A percentile compares a stretch with the other conserved stretches of the same genome.
Evolutionary conservation across 2,797 vertebrate species (phyloP).

Genomic region (Cygnus olor): DNA sequence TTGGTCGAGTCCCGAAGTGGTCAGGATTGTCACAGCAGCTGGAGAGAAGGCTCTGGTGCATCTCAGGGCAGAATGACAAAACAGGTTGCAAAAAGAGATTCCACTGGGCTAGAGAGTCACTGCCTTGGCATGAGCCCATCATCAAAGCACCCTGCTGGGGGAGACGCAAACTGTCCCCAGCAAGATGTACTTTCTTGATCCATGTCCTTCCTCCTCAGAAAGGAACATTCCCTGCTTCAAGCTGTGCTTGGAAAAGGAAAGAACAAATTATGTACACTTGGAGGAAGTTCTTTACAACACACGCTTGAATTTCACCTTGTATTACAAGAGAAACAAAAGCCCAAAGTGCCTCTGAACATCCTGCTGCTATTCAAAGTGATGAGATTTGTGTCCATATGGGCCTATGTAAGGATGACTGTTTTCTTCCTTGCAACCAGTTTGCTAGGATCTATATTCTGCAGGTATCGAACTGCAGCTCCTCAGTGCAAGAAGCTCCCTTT

Average conservation of each 20-base stretch:
- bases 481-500: rapidly evolving
- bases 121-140: not conserved
- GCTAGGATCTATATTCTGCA: not conserved
- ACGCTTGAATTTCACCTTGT: not conserved
- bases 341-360: not conserved
- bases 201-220: not conserved
- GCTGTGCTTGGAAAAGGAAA: not conserved
- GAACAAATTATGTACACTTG: not conserved
- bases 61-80: not conserved
- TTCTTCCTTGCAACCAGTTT: not conserved
- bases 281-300: not conserved
- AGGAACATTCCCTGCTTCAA: not conserved
- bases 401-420: not conserved
- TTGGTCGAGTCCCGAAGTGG: not conserved
- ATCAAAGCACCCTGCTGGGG: rapidly evolving
- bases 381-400: not conserved
- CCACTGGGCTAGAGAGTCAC: not conserved
- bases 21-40: not conserved
- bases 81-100: not conserved
- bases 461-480: not conserved
- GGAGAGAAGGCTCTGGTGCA: not conserved
- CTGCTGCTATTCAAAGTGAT: not conserved
- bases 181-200: not conserved
- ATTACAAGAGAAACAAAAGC: not conserved
- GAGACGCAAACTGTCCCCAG: not conserved